These are phyloP conservation scores for Microdon myrmicae DNA, from an alignment of 2,888 invertebrate genomes.

Conservation along the genomic window DNA sequence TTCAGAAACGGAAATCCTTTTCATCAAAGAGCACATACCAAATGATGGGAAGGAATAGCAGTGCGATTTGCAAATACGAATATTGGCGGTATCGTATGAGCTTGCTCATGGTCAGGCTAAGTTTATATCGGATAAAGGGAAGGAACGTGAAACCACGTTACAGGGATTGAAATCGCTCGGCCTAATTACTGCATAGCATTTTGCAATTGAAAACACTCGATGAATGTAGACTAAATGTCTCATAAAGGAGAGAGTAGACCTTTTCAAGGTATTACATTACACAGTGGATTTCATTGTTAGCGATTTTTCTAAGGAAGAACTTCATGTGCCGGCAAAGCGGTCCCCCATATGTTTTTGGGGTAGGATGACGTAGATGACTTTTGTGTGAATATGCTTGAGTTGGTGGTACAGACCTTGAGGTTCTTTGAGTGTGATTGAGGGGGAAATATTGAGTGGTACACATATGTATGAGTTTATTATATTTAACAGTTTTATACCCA, in stretches of 20 bases:
- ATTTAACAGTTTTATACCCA: too few relatives aligned
- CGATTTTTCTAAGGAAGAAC: too few relatives aligned
- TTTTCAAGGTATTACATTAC: conserved; percentile 16
- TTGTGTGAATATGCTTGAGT: neutral
- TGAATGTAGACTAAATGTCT: too few relatives aligned
- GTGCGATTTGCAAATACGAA: conserved; percentile 45
- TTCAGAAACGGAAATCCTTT: conserved; percentile 47
- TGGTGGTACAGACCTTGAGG: neutral
- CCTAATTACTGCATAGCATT: conserved; percentile 46
- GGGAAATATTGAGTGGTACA: too few relatives aligned
- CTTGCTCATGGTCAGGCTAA: too few relatives aligned
- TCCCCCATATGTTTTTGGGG: neutral
- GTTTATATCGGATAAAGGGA: neutral
- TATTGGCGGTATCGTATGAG: conserved; percentile 37
- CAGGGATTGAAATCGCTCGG: conserved; percentile 31
- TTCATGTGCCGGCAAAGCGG: too few relatives aligned
- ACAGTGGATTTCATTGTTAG: too few relatives aligned
- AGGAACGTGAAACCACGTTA: conserved; percentile 25
- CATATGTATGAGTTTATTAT: too few relatives aligned
- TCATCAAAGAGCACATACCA: conserved; percentile 33
- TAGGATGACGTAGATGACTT: neutral
- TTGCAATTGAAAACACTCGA: conserved; percentile 26
- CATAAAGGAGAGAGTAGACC: too few relatives aligned
- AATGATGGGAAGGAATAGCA: conserved; percentile 35
- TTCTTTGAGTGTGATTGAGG: neutral